A percentile compares a stretch with the other conserved stretches of the same genome.
Evolutionary conservation across 2,888 invertebrate species (phyloP).

Genomic region (Copidosoma aretas): DNA sequence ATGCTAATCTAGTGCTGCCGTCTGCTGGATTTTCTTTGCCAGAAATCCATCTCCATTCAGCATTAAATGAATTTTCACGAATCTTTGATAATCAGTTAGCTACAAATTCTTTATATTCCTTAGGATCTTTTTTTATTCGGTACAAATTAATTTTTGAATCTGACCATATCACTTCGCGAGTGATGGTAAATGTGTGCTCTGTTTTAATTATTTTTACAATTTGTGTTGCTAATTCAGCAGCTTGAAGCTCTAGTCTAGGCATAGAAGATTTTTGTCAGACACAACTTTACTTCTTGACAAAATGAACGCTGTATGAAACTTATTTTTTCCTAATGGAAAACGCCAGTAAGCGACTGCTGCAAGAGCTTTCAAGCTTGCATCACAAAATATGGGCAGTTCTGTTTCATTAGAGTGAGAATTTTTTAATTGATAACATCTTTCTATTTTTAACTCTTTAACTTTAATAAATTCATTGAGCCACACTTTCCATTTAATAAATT

Average conservation of each 20-base stretch:
- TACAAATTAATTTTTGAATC: slow-evolving; percentile 4
- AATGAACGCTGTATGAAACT: background rate
- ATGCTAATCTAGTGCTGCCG: background rate
- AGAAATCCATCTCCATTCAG: background rate
- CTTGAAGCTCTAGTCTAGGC: slow-evolving; percentile 8
- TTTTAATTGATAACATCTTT: slow-evolving; percentile 13
- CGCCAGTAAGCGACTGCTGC: slow-evolving; percentile 7
- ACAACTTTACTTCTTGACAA: slow-evolving; percentile 7
- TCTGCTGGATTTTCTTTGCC: background rate
- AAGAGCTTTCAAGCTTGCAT: background rate
- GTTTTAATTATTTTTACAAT: background rate
- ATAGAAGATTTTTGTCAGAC: too few relatives aligned
- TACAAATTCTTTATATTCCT: slow-evolving; percentile 5
- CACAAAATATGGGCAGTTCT: slow-evolving; percentile 9
- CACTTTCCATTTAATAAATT: slow-evolving; percentile 4
- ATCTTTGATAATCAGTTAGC: slow-evolving; percentile 6
- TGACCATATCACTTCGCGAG: slow-evolving; percentile 4
- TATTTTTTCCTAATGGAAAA: background rate
- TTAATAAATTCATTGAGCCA: background rate
- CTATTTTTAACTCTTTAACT: background rate
- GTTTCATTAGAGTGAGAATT: background rate
- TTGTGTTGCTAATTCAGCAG: slow-evolving; percentile 2
- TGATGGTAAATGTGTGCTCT: slow-evolving; percentile 8
- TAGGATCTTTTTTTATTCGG: background rate
- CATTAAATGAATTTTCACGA: background rate